phyloP scores from a whole-genome alignment of 2,888 invertebrate genomes.

The Vannuccia rotundouncinata region DNA sequence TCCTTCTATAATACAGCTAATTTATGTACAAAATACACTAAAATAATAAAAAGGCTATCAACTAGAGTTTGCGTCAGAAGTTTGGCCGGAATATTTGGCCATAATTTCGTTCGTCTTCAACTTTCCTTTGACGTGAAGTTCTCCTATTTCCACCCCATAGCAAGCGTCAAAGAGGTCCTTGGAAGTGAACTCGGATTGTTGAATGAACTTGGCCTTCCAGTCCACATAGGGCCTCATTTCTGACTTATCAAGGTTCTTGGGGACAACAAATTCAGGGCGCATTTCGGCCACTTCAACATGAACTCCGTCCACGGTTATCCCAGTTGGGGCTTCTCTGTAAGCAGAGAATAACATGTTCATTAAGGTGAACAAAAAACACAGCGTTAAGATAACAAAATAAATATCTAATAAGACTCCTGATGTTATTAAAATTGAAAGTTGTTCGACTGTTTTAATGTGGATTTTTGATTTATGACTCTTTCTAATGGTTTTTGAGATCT shows the following conservation, averaged over 20 bases:
- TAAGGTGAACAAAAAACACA: no score
- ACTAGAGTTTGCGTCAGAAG: no score
- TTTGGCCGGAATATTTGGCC: neutral
- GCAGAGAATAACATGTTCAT: no score
- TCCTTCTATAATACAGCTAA: no score
- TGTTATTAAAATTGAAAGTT: no score
- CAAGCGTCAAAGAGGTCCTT: neutral
- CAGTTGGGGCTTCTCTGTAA: conserved; percentile 27
- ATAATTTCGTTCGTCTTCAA: neutral
- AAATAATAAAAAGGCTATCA: no score
- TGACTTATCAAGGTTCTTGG: neutral
- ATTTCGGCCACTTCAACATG: conserved; percentile 33
- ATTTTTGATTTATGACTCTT: no score
- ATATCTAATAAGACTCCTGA: no score
- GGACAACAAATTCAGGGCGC: conserved; percentile 33
- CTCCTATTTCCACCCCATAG: neutral
- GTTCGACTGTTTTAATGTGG: no score
- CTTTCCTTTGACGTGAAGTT: neutral
- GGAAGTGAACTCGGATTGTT: neutral
- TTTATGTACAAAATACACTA: no score
- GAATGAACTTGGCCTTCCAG: conserved; percentile 35
- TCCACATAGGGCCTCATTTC: conserved; percentile 34
- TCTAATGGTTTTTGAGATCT: no score
- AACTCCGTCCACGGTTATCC: neutral
- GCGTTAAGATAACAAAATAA: no score